These are phyloP conservation scores for Isichthys henryi DNA, from an alignment of 2,113 vertebrate genomes.

Conservation along the genomic window DNA sequence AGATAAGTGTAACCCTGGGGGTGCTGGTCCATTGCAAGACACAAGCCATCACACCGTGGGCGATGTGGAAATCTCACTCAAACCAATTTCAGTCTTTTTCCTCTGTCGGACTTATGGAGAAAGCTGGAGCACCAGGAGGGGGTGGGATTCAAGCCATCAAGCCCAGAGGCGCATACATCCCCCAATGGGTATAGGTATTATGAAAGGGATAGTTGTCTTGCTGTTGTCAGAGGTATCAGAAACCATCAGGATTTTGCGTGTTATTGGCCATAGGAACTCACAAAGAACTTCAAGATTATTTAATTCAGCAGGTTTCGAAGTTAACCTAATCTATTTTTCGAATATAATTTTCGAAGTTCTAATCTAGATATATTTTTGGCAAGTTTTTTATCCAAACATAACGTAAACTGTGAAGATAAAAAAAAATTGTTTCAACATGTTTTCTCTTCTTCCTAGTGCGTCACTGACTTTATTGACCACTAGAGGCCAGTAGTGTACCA, in stretches of 20 bases:
- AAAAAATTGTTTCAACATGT: background rate
- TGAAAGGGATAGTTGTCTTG: background rate
- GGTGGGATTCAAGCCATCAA: background rate
- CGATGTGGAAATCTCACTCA: background rate
- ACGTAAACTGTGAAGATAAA: background rate
- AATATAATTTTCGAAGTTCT: too few relatives aligned
- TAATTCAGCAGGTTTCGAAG: too few relatives aligned
- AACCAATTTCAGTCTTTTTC: background rate
- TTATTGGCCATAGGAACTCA: too few relatives aligned
- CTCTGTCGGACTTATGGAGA: background rate
- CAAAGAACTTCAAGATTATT: too few relatives aligned
- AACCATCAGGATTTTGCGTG: background rate
- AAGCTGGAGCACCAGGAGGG: background rate
- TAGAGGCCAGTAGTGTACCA: background rate
- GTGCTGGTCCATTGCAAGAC: background rate
- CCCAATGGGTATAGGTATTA: background rate
- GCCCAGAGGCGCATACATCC: background rate
- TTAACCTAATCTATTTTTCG: too few relatives aligned
- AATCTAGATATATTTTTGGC: background rate
- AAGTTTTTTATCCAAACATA: background rate
- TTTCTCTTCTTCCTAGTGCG: background rate
- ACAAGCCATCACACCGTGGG: background rate
- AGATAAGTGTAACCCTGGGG: too few relatives aligned
- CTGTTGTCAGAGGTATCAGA: background rate
- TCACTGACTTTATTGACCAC: background rate